These are phyloP conservation scores for Wasmannia auropunctata DNA, from an alignment of 1,140 invertebrate genomes.

Conservation along the genomic window DNA sequence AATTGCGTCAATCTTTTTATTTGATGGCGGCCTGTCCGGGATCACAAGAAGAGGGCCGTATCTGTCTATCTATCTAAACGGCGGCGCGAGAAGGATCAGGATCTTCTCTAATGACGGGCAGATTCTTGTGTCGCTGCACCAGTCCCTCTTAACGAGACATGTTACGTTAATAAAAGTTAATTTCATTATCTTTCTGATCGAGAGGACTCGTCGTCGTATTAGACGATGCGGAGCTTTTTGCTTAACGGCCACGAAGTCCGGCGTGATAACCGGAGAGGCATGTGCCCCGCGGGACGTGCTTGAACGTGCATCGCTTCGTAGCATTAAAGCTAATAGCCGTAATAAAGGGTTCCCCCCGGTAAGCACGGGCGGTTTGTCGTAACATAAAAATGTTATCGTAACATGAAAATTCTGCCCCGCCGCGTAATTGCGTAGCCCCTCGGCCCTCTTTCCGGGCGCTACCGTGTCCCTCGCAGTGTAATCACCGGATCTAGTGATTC, in stretches of 20 bases:
- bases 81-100: background rate
- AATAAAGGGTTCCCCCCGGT: slow-evolving; percentile 26
- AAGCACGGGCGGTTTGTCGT: slow-evolving; percentile 30
- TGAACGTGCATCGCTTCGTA: background rate
- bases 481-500: background rate
- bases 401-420: slow-evolving; percentile 28
- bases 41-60: background rate
- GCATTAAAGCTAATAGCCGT: slow-evolving; percentile 46
- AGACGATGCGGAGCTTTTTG: slow-evolving; percentile 14
- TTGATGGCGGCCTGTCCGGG: background rate
- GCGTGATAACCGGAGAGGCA: background rate
- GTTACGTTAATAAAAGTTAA: slow-evolving; percentile 45
- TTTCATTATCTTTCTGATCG: slow-evolving; percentile 49
- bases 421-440: background rate
- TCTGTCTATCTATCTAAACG: slow-evolving; percentile 41
- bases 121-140: background rate
- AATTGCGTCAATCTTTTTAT: background rate
- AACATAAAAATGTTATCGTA: slow-evolving; percentile 43
- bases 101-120: slow-evolving; percentile 11
- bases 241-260: slow-evolving; percentile 4
- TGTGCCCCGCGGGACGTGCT: background rate
- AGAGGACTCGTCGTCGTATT: background rate
- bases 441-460: background rate
- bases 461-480: background rate
- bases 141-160: slow-evolving; percentile 21